A percentile compares a stretch with the other conserved stretches of the same genome.
These are phyloP conservation scores for Rattus norvegicus DNA, from an alignment of 2,113 vertebrate genomes.

Conservation along the genomic window GRCr8 NC_086028.1:69018501-69019000, in stretches of 20 bases:
- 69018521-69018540: not conserved
- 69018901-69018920: not conserved
- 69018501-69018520: not conserved
- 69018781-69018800: not conserved
- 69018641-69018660: not conserved
- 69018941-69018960: no score
- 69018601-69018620: not conserved
- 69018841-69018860: not conserved
- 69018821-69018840: not conserved
- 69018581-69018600: no score
- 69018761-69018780: rapidly evolving
- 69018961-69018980: no score
- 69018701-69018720: rapidly evolving
- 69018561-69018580: not conserved
- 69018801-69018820: not conserved
- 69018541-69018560: not conserved
- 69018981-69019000: no score
- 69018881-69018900: not conserved
- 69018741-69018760: not conserved
- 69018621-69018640: not conserved
- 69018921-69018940: no score
- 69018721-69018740: not conserved
- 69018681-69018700: not conserved
- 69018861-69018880: not conserved
- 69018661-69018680: rapidly evolving